These are phyloP conservation scores for Xylocopa sonorina DNA, from an alignment of 1,140 invertebrate genomes.

Conservation along the genomic window DNA sequence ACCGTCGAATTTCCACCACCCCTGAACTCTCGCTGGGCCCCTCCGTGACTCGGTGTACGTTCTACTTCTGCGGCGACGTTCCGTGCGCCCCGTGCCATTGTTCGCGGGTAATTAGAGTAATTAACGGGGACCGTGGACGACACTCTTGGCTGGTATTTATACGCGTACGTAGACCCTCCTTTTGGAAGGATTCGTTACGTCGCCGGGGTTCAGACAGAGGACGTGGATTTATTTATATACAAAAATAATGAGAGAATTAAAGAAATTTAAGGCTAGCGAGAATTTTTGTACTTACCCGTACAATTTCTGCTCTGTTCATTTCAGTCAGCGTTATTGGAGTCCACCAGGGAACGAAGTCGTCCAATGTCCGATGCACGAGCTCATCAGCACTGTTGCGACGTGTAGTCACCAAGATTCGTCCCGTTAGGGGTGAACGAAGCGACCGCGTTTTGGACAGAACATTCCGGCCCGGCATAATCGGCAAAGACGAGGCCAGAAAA, in stretches of 20 bases:
- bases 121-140: constrained; percentile 27
- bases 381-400: too few species aligned
- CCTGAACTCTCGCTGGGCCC: neutral
- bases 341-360: neutral
- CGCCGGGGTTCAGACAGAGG: neutral
- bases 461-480: constrained; percentile 7
- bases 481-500: constrained; percentile 10
- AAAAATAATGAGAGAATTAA: neutral
- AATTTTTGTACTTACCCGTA: neutral
- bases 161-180: neutral
- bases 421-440: neutral
- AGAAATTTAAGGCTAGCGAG: neutral
- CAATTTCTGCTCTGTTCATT: neutral
- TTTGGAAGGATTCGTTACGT: neutral
- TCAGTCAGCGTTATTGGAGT: neutral
- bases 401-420: neutral
- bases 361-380: neutral
- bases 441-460: neutral
- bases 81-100: constrained; percentile 3
- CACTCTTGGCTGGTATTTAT: constrained; percentile 40
- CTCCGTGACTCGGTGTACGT: constrained; percentile 5
- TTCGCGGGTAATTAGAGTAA: constrained; percentile 46
- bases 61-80: neutral
- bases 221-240: neutral
- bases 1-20: constrained; percentile 29